Evolutionary conservation across 2,888 invertebrate species (phyloP).

Genomic region (Cephalotes varians): DNA sequence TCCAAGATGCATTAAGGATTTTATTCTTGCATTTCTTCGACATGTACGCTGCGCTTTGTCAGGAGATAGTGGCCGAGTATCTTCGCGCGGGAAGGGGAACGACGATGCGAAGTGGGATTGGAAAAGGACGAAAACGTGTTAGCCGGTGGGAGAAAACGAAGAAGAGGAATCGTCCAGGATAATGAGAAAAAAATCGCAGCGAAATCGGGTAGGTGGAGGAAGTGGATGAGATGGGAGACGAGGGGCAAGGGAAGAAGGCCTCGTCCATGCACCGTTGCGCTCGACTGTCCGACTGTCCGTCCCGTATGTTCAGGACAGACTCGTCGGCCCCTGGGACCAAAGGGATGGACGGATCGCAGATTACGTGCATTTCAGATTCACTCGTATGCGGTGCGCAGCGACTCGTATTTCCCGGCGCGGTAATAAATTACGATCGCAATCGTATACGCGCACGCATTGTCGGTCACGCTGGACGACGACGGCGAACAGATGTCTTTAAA

Average conservation of each 20-base stretch:
- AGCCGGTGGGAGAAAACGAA: conserved; percentile 46
- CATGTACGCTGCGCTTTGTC: conserved; percentile 19
- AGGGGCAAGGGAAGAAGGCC: conserved; percentile 59
- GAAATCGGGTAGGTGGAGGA: conserved; percentile 53
- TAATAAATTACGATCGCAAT: conserved; percentile 75
- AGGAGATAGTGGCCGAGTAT: conserved; percentile 32
- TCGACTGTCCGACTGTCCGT: conserved; percentile 58
- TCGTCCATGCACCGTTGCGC: conserved; percentile 49
- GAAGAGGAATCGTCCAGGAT: conserved; percentile 52
- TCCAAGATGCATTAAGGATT: conserved; percentile 37
- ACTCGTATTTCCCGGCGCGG: conserved; percentile 59
- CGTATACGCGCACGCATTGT: conserved; percentile 55
- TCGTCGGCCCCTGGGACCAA: conserved; percentile 58
- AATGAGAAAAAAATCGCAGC: conserved; percentile 62
- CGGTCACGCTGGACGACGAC: conserved; percentile 50
- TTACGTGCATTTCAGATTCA: conserved; percentile 72
- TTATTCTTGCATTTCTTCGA: conserved; percentile 43
- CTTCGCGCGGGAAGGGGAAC: neutral
- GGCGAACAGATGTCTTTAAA: conserved; percentile 64
- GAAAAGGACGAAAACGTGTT: conserved; percentile 63
- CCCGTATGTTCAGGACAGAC: conserved; percentile 52
- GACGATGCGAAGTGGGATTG: conserved; percentile 41
- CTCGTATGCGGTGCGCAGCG: conserved; percentile 61
- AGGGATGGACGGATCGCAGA: conserved; percentile 69
- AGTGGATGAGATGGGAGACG: conserved; percentile 66